Percentiles rank a stretch among this genome's conserved stretches.
phyloP scores from a whole-genome alignment of 37 sponge, comb jelly and placozoan genomes.

The Crambe crambe region DNA sequence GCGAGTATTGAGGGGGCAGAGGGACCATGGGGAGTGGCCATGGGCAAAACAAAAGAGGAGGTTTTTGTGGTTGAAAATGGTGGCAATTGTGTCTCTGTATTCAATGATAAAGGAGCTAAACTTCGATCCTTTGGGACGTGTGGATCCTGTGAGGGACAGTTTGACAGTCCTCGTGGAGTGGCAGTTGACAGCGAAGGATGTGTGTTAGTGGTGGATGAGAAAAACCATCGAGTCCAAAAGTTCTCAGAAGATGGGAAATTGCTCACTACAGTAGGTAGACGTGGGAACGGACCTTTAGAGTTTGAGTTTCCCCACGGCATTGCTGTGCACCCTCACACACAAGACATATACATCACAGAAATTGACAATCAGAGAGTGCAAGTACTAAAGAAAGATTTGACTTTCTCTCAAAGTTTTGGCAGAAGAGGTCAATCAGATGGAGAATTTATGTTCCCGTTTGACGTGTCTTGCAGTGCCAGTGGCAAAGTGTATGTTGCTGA shows the following conservation, averaged over 20 bases:
- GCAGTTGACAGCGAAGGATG: constrained; percentile 6
- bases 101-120: not conserved
- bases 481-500: constrained; percentile 16
- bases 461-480: constrained; percentile 10
- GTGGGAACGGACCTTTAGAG: constrained; percentile 18
- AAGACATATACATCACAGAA: constrained; percentile 24
- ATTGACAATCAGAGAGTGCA: constrained; percentile 23
- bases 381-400: constrained; percentile 18
- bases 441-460: not conserved
- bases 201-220: constrained; percentile 15
- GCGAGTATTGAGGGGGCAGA: not conserved
- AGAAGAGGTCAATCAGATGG: not conserved
- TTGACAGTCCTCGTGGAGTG: constrained; percentile 9
- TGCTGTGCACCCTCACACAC: constrained; percentile 2
- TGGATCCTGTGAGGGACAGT: constrained; percentile 10
- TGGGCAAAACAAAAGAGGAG: not conserved
- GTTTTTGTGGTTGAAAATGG: not conserved
- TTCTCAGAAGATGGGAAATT: constrained; percentile 26
- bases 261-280: constrained; percentile 8
- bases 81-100: not conserved
- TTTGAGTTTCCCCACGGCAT: constrained; percentile 26
- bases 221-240: constrained; percentile 23
- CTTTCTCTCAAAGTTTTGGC: not conserved
- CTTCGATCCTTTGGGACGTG: not conserved
- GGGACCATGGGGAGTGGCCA: not conserved